Evolutionary conservation across 2,113 vertebrate genomes (phyloP).

Genomic region (Uropsilus gracilis): DNA sequence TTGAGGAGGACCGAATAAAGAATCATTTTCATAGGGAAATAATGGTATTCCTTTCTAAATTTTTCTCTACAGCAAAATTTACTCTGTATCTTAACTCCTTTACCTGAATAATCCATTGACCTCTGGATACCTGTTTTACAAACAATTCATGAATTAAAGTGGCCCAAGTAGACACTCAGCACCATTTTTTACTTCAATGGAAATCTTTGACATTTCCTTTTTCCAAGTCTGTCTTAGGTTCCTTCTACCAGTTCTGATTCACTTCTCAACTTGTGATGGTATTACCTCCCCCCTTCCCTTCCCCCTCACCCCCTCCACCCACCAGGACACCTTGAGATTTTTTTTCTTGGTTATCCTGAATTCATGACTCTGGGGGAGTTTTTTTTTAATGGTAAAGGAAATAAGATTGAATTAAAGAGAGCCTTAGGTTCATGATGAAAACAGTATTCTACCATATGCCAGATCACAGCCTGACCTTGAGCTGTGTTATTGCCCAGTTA

Average conservation of each 20-base stretch:
- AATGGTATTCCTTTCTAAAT: no score
- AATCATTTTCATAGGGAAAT: no score
- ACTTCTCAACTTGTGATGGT: not conserved
- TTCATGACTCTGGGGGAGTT: not conserved
- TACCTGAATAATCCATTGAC: not conserved
- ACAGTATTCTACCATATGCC: no score
- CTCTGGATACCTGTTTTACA: not conserved
- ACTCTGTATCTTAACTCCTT: not conserved
- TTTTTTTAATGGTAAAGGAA: no score
- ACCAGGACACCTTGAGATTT: no score
- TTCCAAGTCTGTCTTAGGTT: not conserved
- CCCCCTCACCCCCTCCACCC: no score
- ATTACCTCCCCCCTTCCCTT: fast-evolving
- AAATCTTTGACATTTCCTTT: not conserved
- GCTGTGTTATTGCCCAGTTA: not conserved
- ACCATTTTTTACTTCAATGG: not conserved
- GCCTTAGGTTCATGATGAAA: not conserved
- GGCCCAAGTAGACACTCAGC: not conserved
- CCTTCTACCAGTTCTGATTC: not conserved
- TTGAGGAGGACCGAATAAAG: no score
- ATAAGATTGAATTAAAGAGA: not conserved
- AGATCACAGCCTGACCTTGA: no score
- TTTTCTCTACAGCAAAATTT: not conserved
- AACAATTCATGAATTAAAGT: not conserved
- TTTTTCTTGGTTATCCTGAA: slow-evolving; percentile 7